Evolutionary conservation across 2,113 vertebrate genomes (phyloP).

Genomic region (Chionodraco myersi): DNA sequence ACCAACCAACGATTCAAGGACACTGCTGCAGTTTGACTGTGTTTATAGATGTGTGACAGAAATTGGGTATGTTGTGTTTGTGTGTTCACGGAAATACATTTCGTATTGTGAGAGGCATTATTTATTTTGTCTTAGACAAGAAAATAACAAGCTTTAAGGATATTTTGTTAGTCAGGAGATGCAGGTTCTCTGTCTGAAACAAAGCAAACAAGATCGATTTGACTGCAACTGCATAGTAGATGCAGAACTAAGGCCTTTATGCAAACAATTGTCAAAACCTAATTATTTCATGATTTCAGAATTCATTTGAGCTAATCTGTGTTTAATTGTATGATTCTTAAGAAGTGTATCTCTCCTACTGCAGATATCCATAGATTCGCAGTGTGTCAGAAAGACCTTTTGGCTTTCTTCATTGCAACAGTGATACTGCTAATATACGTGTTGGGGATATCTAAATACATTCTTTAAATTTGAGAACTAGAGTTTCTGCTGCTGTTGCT

Average conservation of each 20-base stretch:
- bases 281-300: not conserved
- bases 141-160: not conserved
- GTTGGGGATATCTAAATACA: not conserved
- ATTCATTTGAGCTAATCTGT: not conserved
- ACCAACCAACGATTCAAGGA: slow-evolving; percentile 11
- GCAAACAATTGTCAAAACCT: not conserved
- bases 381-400: not conserved
- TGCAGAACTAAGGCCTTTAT: not conserved
- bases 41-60: not conserved
- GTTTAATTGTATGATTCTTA: not conserved
- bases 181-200: not conserved
- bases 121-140: not conserved
- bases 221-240: not conserved
- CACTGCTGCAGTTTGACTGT: not conserved
- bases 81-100: not conserved
- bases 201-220: not conserved
- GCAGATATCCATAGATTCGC: not conserved
- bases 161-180: not conserved
- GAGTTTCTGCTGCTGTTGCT: slow-evolving; percentile 7
- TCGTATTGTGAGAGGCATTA: not conserved
- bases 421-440: not conserved
- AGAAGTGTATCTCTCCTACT: not conserved
- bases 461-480: slow-evolving; percentile 1
- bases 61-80: not conserved
- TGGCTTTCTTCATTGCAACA: not conserved